Base-by-base conservation (phyloP, 64 coral and sea anemone species). In the Catalaphyllia jardinei region DNA sequence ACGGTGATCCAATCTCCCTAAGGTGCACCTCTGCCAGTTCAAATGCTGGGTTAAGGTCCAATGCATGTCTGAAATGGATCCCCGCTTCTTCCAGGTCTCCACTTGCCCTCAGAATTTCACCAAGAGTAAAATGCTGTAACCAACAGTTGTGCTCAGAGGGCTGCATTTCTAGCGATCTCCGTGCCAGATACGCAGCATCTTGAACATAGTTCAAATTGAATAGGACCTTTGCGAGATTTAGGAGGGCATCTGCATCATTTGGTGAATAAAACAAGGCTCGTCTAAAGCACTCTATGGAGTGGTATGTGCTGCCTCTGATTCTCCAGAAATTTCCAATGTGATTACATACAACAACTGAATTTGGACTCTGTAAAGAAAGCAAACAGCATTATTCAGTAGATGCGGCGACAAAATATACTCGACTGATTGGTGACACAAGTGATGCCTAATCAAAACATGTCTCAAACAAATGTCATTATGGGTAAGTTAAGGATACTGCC, bases 281-380 rank as follows among this genome's bases (percentile, higher is more conserved):
- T 93, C 97, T 91, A 89, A 99, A 99, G 55, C 97, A 99, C 74
- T 99, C 97, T 76, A 99, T 99, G 18, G 97, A 95, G 51, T 99
- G 97, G 46, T 95, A 99, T 13, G 97, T 95, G 73, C 93, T 99
- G n/a, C 97, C 97, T 88, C 94, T 87, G 38, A 99, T 99, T 73
- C 97, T 94, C 97, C 94, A 95, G 69, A 95, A 99, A 82, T 99
- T 99, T 3, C 88, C 97, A 86, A 99, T 93, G 77, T 99, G 97
- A 60, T 99, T 99, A 46, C 90, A 98, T 19, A 98, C 83, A 10
- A 98, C 91, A 15, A 95, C 91, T 69, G 96, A 98, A 71, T 91
- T 98, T 73, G 96, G 96, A 86, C 96, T 98, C 96, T 98, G 77
- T 59, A 92, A 88, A 51, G 31, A 88, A 86, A 46, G 78, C 1